phyloP scores from a whole-genome alignment of 2,888 invertebrate species.

The Zeuzera pyrina region DNA sequence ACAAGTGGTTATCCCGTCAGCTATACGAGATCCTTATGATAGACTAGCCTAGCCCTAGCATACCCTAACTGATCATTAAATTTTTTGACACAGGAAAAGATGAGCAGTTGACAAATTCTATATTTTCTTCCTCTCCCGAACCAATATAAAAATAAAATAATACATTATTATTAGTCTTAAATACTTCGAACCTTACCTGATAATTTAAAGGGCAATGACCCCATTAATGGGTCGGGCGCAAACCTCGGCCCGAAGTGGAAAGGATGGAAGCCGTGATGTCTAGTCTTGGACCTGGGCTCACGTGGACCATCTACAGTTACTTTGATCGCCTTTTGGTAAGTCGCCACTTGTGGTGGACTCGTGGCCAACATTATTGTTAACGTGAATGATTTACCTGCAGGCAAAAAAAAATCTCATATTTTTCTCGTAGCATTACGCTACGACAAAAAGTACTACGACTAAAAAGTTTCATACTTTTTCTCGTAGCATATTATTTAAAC shows the following conservation, averaged over 20 bases:
- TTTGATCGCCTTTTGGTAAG: conserved; percentile 98
- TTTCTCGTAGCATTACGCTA: not conserved
- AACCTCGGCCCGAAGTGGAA: conserved; percentile 91
- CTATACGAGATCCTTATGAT: no score
- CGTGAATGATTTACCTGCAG: conserved; percentile 95
- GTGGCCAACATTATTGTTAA: conserved; percentile 96
- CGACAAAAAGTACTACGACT: no score
- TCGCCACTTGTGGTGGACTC: conserved; percentile 94
- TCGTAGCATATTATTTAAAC: not conserved
- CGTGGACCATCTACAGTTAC: conserved; percentile 99
- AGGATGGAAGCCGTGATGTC: conserved; percentile 90
- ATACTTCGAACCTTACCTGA: conserved; percentile 75
- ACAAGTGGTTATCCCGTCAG: no score
- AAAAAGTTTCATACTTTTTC: not conserved
- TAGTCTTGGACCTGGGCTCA: conserved; percentile 95
- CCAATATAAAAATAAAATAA: no score
- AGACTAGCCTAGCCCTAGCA: no score
- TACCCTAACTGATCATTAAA: no score
- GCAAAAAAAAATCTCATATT: not conserved
- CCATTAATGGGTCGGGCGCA: conserved; percentile 85
- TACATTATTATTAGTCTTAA: not conserved
- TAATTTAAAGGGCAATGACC: conserved; percentile 86
- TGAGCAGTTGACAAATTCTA: no score
- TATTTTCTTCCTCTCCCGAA: no score
- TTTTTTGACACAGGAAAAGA: no score